Conservation (phyloP, 2,113 vertebrate species). For the Mastomys natalensis region DNA sequence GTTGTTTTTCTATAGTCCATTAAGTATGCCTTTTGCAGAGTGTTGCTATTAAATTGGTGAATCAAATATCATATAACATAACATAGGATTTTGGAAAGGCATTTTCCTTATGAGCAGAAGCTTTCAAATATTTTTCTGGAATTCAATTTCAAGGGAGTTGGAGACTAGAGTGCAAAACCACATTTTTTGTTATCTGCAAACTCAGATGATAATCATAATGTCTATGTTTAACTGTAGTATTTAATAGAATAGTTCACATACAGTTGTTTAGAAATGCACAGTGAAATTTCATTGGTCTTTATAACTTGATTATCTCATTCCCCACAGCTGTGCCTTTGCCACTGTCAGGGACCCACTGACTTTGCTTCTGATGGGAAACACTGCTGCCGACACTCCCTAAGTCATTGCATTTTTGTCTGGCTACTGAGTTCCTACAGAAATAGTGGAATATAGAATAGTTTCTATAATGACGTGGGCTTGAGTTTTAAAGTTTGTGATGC, state of each 20-base stretch:
- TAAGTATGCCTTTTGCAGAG: neutral
- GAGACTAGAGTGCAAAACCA: neutral
- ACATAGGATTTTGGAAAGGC: neutral
- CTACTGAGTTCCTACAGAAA: neutral
- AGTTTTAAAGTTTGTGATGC: neutral
- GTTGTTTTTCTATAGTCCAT: neutral
- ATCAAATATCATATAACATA: neutral
- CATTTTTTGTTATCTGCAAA: slow-evolving; percentile 44
- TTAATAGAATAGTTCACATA: neutral
- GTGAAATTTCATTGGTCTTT: neutral
- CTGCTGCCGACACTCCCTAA: neutral
- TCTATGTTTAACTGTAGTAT: neutral
- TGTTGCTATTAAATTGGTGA: neutral
- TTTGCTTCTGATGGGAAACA: neutral
- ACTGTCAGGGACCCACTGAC: neutral
- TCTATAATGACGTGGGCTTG: neutral
- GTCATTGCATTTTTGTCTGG: neutral
- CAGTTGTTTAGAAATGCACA: neutral
- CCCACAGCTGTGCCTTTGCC: neutral
- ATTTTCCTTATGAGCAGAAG: neutral
- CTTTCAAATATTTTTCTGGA: neutral
- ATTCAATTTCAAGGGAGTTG: neutral
- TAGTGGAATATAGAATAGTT: too few relatives aligned
- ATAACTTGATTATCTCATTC: neutral
- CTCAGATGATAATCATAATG: neutral